Percentiles rank a stretch among this genome's conserved stretches.
phyloP scores from a whole-genome alignment of 1,140 invertebrate genomes.

The Orchesella cincta region DNA sequence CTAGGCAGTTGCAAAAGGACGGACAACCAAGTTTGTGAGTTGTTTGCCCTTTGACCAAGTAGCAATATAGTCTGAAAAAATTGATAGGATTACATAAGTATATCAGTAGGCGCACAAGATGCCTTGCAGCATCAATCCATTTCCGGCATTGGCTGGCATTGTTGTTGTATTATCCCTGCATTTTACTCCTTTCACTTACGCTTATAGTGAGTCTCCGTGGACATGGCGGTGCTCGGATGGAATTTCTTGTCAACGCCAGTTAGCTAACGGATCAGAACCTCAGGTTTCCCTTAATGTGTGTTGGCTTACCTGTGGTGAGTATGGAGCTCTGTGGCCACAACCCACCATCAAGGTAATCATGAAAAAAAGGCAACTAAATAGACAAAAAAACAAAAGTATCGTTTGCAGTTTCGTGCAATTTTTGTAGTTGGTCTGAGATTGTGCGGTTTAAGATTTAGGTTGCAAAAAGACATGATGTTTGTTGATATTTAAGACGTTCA shows the following conservation, averaged over 20 bases:
- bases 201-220: conserved; percentile 48
- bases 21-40: conserved; percentile 1
- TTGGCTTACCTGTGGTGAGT: conserved; percentile 46
- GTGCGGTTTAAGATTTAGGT: no score
- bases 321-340: conserved; percentile 47
- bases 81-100: no score
- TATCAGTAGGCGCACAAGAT: neutral
- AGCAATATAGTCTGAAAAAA: no score
- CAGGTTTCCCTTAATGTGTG: conserved; percentile 44
- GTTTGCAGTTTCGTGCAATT: no score
- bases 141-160: no score
- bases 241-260: conserved; percentile 39
- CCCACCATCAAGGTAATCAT: conserved; percentile 34
- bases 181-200: neutral
- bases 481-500: conserved; percentile 7
- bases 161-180: no score
- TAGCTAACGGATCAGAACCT: conserved; percentile 36
- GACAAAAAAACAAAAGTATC: neutral
- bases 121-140: no score
- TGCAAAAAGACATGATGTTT: neutral
- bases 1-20: conserved; percentile 16
- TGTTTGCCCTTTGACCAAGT: no score
- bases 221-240: conserved; percentile 47
- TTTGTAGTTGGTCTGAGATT: no score
- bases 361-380: neutral